Base-by-base conservation (phyloP, 2,113 vertebrate species). In the Ancistrus triradiatus region DNA sequence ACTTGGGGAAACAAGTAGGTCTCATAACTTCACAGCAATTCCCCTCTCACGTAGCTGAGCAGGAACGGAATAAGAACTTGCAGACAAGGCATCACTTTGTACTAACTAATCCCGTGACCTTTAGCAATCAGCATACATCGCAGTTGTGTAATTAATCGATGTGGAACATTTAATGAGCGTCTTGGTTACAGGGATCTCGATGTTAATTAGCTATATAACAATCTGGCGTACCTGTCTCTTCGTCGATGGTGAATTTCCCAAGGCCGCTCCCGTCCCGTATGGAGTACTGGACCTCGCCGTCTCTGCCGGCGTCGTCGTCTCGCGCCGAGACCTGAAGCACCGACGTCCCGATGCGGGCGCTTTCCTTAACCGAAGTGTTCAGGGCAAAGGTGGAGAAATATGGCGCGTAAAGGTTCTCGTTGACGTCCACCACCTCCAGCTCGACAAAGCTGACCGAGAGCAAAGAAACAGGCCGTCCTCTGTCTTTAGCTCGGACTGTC, bases 361-460 rank as follows among this genome's bases (percentile, higher is more conserved):
- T 94, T 74, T 99, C 96, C 74, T 92, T 94, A 58, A 98, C 86
- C 59, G 89, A 89, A 79, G 91, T 93, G 65, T 84, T 83, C 15
- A 92, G 40, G 1, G 93, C 94, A 62, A 99, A 98, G 69, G 91
- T 88, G 1, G 86, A 82, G 84, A 99, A 99, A 74, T 95, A 94
- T 0, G 96, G 96, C 0, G 90, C 81, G 3, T 94, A 92, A 63
- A 97, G 93, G 73, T 99, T 99, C 85, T 99, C 96, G 0, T 99
- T 98, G 24, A 99, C 95, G 73, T 99, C 96, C 37, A 98, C 89
- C 24, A 99, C 95, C 79, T 99, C 95, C 10, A 99, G 87, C 73
- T 97, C 94, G 61, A 98, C 90, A 46, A 89, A 96, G 14, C 94
- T 97, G 60, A 95, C 85, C 0, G 96, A 95, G 1, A 95, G 91